Base-by-base conservation (phyloP, 2,113 vertebrate genomes). In the Panthera leo region DNA sequence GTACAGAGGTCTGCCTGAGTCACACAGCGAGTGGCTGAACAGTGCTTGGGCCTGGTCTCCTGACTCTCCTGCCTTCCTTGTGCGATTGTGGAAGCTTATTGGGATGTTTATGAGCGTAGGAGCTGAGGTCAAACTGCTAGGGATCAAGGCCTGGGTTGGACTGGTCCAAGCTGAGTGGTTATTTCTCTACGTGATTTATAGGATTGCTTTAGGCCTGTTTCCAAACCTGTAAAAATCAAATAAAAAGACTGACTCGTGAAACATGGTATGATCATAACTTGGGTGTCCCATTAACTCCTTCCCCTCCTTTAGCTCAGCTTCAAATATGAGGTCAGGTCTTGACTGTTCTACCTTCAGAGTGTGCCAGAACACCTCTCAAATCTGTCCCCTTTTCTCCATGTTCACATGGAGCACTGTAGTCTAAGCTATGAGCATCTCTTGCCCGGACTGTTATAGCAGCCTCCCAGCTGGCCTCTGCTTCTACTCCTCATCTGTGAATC, bases 31-130 rank as follows among this genome's bases (percentile, higher is more conserved):
- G 36, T 58, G 36, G 18, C 45, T 4, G 11, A 76, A 58, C 15
- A 55, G 68, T 2, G 0, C 45, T 68, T 68, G n/a, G 7, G 18
- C 5, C 80, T 25, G 23, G 61, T 68, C 21, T 27, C 48, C 21
- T 34, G 39, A 31, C 5, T 36, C 25, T 23, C 34, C 3, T 0
- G 0, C 13, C 0, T 18, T 36, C 39, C 31, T 45, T 25, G 19
- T 29, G 31, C 70, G 13, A 25, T 48, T 48, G 45, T 78, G 58
- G 87, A 5, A 1, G 45, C 14, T 23, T 15, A 31, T 25, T 25
- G 31, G n/a, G 15, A 9, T 90, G n/a, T 61, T 39, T 68, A 21
- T 29, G 70, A 55, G 31, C 3, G 1, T 1, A 42, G 58, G 21
- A 8, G 39, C 21, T 84, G 19, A 23, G 21, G 63, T 23, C 23